Evolutionary conservation across 2,797 vertebrate genomes (phyloP).

Genomic region (Gymnoscopelus microlampas): DNA sequence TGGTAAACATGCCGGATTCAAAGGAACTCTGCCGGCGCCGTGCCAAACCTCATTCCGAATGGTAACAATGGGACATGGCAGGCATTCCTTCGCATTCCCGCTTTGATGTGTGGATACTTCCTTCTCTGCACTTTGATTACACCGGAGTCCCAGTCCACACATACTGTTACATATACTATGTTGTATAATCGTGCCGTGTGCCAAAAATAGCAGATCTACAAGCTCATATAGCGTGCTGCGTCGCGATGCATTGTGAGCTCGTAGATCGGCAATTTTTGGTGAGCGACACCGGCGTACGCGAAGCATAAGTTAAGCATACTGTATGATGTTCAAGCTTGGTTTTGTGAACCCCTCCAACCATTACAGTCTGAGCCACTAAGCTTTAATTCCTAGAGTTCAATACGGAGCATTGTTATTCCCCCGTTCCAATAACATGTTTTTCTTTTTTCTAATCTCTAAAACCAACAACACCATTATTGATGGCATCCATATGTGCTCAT

Average conservation of each 20-base stretch:
- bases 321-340: too few species aligned
- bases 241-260: too few species aligned
- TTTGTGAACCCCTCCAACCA: constrained; percentile 18
- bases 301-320: not conserved
- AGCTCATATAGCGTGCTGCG: too few species aligned
- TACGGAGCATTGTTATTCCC: constrained; percentile 17
- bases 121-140: constrained; percentile 37
- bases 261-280: too few species aligned
- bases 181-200: too few species aligned
- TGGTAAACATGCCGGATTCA: constrained; percentile 59
- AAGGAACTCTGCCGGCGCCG: constrained; percentile 42
- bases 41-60: constrained; percentile 64
- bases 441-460: constrained; percentile 46
- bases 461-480: constrained; percentile 62
- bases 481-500: constrained; percentile 64
- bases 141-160: too few species aligned
- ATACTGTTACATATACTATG: too few species aligned
- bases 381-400: constrained; percentile 1
- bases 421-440: constrained; percentile 34
- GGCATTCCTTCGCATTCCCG: constrained; percentile 54
- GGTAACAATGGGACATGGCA: constrained; percentile 63
- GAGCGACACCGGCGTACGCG: too few species aligned
- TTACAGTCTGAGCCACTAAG: constrained; percentile 3
- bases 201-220: too few species aligned
- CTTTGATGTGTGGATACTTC: constrained; percentile 60